Base-by-base conservation (phyloP, 1,140 invertebrate species). In the Camponotus vicinus region DNA sequence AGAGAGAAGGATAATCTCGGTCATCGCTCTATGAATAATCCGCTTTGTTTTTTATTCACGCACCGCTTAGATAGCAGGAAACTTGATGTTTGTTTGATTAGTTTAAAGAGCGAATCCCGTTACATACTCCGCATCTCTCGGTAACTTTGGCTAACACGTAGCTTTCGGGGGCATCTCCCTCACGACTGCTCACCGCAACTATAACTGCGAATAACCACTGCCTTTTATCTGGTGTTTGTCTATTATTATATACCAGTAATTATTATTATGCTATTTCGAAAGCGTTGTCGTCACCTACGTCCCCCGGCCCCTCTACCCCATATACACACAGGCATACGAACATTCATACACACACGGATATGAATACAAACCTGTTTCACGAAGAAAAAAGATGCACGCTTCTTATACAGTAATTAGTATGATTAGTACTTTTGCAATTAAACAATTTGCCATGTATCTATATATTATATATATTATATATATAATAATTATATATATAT, bases 121-220 rank as follows among this genome's bases (percentile, higher is more conserved):
- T 21, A 11, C 8, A 2, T 61, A 61, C 75, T 80, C 90, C 61
- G 79, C 73, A 76, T 85, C 91, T 91, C 93, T 92, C 76, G 83
- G 88, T 92, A 93, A 87, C 92, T 94, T 90, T 94, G 93, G 95
- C 95, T 95, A 95, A 95, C 95, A 95, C 94, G 95, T 95, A 95
- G 94, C 94, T 95, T 95, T 93, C 93, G 93, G 93, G 94, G 94
- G 93, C 92, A 93, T 93, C 92, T 94, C 94, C 94, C 94, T 94
- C 94, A 94, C 94, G 87, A 95, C 95, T 95, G 95, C 95, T 95
- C 95, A 95, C 95, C 95, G 95, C 95, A 95, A 95, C 95, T 95
- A 95, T 95, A 95, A 95, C 95, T 94, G 93, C 93, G 93, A 95
- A 95, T 95, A 95, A 95, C 94, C 95, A 95, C 94, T 95, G 94